Evolutionary conservation across 2,113 vertebrate species (phyloP), one percentile per base, ranked within the genome.

Genomic region (Pipa parva): DNA sequence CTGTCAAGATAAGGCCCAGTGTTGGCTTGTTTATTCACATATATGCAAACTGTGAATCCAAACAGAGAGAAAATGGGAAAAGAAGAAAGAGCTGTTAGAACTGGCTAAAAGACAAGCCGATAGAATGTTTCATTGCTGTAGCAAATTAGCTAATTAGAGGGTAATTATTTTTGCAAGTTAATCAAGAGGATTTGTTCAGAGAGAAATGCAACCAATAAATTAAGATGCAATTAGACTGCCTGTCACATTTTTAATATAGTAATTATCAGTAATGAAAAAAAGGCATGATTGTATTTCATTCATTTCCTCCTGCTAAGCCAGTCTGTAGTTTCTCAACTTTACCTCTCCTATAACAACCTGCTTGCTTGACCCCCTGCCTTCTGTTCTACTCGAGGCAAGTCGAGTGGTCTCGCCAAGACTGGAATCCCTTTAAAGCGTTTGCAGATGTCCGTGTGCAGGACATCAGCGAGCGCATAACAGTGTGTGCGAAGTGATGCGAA

Each of bases 21-120:
- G 24, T 92, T 90, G 0, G 86, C 95, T 71, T 93, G 90, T 49
- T 98, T 99, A 84, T 99, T 97, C 83, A 99, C 85, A 21, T 98
- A 97, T 81, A 99, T 95, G 79, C 94, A 95, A 63, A 97, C 97
- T 99, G 84, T n/a, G 75, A 78, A 45, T 28, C 7, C 45, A 13
- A 42, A 42, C 29, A 31, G 10, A 39, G n/a, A 1, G 4, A 42
- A 42, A 39, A 58, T 15, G 46, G 26, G n/a, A 26, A 48, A 36
- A 39, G 10, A n/a, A 57, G 17, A 63, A 54, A 3, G 10, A 45
- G 18, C 1, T 7, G 7, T 33, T 66, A 49, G 27, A 22, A 18
- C 6, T 48, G 5, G 5, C 13, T 42, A 42, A 42, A 15, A 17
- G n/a, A 15, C 12, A 39, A 42, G 11, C 11, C 5, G n/a, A 17